phyloP scores from a whole-genome alignment of 1,140 invertebrate species.

The Cyclargus thomasi region DNA sequence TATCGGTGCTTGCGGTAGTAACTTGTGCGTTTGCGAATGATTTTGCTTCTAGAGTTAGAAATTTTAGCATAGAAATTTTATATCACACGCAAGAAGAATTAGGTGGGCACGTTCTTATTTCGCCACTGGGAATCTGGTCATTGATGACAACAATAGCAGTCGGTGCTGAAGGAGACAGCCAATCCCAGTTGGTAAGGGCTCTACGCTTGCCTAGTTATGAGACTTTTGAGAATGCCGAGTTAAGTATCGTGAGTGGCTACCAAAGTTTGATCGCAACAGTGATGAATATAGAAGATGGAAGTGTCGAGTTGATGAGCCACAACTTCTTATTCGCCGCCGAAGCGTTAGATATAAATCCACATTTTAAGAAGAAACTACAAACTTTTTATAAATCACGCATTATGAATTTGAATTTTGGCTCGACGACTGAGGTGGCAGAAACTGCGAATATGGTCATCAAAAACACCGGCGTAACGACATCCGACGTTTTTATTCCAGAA shows the following conservation, averaged over 20 bases:
- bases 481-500: constrained; percentile 42
- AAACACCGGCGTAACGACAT: constrained; percentile 27
- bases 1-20: constrained; percentile 27
- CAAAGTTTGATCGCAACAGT: constrained; percentile 33
- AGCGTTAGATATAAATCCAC: constrained; percentile 32
- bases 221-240: background rate
- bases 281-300: constrained; percentile 27
- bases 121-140: constrained; percentile 52
- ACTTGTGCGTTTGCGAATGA: constrained; percentile 37
- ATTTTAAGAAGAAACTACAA: constrained; percentile 20
- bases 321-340: constrained; percentile 47
- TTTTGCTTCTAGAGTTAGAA: constrained; percentile 43
- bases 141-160: constrained; percentile 41
- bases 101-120: constrained; percentile 42
- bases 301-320: constrained; percentile 35
- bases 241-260: constrained; percentile 35
- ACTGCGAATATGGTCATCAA: constrained; percentile 40
- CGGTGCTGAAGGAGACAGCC: constrained; percentile 31
- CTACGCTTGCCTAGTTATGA: constrained; percentile 38
- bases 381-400: constrained; percentile 33
- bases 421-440: constrained; percentile 27
- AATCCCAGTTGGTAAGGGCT: constrained; percentile 30
- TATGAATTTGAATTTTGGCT: constrained; percentile 38
- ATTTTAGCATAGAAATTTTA: constrained; percentile 48
- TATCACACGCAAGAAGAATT: constrained; percentile 39